Conservation (phyloP, 2,888 invertebrate species). For the Caenorhabditis sp. region DNA sequence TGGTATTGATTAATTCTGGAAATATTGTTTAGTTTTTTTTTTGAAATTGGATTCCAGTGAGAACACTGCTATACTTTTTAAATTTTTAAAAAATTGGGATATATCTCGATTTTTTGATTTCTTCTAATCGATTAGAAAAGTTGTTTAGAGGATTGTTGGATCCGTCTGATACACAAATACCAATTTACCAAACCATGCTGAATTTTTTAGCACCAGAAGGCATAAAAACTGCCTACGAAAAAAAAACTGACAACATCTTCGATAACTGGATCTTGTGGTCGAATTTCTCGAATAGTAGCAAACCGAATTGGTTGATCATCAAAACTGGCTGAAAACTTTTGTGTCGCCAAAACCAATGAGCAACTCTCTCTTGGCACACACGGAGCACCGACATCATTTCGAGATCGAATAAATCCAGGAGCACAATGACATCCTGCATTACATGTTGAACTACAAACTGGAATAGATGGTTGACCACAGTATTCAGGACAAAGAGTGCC, state of each 20-base stretch:
- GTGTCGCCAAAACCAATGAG: slow-evolving; percentile 8
- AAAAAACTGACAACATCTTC: slow-evolving; percentile 23
- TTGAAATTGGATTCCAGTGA: too few species aligned
- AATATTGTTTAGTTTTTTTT: too few species aligned
- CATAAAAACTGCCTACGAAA: too few species aligned
- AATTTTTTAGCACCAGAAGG: too few species aligned
- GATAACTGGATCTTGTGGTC: slow-evolving; percentile 26
- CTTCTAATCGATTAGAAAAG: too few species aligned
- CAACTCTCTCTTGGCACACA: slow-evolving; percentile 54
- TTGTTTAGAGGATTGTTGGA: too few species aligned
- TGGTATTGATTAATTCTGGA: too few species aligned
- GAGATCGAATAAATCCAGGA: slow-evolving; percentile 45
- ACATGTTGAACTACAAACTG: slow-evolving; percentile 54
- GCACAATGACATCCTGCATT: slow-evolving; percentile 57
- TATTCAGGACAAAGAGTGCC: slow-evolving; percentile 59
- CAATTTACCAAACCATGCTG: too few species aligned
- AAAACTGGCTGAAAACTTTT: slow-evolving; percentile 25
- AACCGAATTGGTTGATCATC: slow-evolving; percentile 28
- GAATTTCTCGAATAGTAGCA: slow-evolving; percentile 43
- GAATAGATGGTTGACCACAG: slow-evolving; percentile 52
- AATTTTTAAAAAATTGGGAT: too few species aligned
- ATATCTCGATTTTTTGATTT: too few species aligned
- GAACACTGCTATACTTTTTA: too few species aligned
- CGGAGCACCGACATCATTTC: slow-evolving; percentile 56
- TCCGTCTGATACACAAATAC: too few species aligned